These are phyloP conservation scores for Turnix velox DNA, from an alignment of 2,113 vertebrate species.

Conservation along the genomic window DNA sequence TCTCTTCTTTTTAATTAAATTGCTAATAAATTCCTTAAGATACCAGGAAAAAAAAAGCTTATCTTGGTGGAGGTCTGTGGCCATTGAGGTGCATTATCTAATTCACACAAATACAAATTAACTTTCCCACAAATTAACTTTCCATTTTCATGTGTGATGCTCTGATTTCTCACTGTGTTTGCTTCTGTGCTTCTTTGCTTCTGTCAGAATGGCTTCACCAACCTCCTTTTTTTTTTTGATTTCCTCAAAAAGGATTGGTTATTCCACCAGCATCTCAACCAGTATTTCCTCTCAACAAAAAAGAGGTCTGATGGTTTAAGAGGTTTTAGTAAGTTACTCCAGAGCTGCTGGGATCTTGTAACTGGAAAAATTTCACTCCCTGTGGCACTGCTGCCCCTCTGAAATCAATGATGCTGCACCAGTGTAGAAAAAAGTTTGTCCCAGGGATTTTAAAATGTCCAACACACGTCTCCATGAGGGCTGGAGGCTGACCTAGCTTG, in stretches of 20 bases:
- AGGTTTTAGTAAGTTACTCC: neutral
- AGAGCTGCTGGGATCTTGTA: neutral
- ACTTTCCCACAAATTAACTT: neutral
- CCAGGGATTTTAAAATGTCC: neutral
- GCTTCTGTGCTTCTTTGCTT: rapidly evolving
- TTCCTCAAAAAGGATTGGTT: neutral
- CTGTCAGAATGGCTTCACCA: rapidly evolving
- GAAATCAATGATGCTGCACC: neutral
- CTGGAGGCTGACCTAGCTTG: neutral
- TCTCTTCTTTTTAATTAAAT: neutral
- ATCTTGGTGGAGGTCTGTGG: neutral
- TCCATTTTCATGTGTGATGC: neutral
- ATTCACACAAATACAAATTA: neutral
- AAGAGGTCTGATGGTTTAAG: neutral
- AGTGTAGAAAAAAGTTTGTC: neutral
- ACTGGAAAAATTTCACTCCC: neutral
- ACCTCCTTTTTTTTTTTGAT: neutral
- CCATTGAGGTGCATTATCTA: neutral
- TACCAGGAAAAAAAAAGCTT: neutral
- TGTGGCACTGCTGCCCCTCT: neutral
- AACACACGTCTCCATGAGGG: neutral
- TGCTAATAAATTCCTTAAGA: neutral
- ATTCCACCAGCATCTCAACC: neutral
- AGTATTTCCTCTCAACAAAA: neutral
- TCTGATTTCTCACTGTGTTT: neutral